Evolutionary conservation across 2,888 invertebrate species (phyloP).

Genomic region (Antheraea assamensis): DNA sequence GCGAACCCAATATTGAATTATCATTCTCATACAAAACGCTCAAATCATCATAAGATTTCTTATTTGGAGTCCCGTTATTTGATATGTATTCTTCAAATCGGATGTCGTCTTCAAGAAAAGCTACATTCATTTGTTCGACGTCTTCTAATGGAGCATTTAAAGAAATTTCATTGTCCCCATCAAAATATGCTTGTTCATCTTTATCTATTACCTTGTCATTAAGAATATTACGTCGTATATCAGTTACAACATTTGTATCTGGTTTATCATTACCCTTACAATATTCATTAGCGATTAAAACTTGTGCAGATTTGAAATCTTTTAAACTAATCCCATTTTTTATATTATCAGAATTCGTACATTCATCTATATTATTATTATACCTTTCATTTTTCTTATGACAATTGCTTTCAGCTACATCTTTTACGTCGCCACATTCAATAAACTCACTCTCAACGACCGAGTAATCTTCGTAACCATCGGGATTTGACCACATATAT

Average conservation of each 20-base stretch:
- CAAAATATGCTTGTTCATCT: slow-evolving; percentile 13
- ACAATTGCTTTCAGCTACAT: not conserved
- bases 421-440: not conserved
- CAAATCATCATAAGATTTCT: slow-evolving; percentile 36
- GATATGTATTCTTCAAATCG: slow-evolving; percentile 24
- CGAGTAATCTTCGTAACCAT: not conserved
- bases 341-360: not conserved
- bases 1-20: slow-evolving; percentile 53
- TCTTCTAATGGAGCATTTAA: slow-evolving; percentile 20
- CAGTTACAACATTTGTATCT: slow-evolving; percentile 23
- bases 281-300: not conserved
- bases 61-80: slow-evolving; percentile 56
- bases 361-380: not conserved
- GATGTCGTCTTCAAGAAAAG: slow-evolving; percentile 16
- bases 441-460: not conserved
- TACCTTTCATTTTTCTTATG: slow-evolving; percentile 17
- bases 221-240: not conserved
- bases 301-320: not conserved
- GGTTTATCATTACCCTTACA: not conserved
- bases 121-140: slow-evolving; percentile 20
- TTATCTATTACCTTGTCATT: slow-evolving; percentile 8
- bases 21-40: slow-evolving; percentile 54
- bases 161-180: not conserved
- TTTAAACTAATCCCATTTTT: not conserved
- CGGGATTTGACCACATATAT: slow-evolving; percentile 40